Percentiles rank a stretch among this genome's conserved stretches.
Conservation (phyloP, 2,113 vertebrate genomes). For the Hyla sarda region DNA sequence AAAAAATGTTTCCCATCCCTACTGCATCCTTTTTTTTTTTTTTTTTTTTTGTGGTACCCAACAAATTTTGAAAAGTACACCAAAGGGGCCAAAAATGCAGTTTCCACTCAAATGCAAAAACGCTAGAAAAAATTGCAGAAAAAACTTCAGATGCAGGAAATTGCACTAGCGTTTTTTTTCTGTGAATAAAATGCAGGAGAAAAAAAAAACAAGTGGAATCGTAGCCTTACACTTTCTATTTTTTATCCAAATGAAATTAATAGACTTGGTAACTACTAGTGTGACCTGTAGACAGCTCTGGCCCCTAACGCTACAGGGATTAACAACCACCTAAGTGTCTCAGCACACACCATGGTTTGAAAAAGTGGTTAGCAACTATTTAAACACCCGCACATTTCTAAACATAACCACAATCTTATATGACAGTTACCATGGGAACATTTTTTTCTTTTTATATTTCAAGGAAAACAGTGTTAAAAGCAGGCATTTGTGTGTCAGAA, state of each 20-base stretch:
- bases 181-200: no score
- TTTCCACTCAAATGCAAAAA: no score
- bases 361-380: constrained; percentile 54
- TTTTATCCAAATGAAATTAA: not conserved
- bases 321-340: constrained; percentile 31
- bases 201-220: no score
- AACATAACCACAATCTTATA: constrained; percentile 56
- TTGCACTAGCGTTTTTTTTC: no score
- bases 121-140: no score
- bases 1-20: no score
- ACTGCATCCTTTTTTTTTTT: no score
- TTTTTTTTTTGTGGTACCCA: no score
- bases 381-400: constrained; percentile 35
- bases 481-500: constrained; percentile 45
- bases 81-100: no score
- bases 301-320: constrained; percentile 20
- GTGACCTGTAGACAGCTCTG: not conserved
- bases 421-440: constrained; percentile 60
- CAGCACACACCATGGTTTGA: not conserved
- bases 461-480: constrained; percentile 52
- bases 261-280: not conserved
- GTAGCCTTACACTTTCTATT: not conserved
- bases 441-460: constrained; percentile 52
- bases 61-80: no score
- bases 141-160: no score